Percentiles rank a stretch among this genome's conserved stretches.
These are phyloP conservation scores for Acropora yongei DNA, from an alignment of 64 coral and sea anemone genomes.

Conservation along the genomic window DNA sequence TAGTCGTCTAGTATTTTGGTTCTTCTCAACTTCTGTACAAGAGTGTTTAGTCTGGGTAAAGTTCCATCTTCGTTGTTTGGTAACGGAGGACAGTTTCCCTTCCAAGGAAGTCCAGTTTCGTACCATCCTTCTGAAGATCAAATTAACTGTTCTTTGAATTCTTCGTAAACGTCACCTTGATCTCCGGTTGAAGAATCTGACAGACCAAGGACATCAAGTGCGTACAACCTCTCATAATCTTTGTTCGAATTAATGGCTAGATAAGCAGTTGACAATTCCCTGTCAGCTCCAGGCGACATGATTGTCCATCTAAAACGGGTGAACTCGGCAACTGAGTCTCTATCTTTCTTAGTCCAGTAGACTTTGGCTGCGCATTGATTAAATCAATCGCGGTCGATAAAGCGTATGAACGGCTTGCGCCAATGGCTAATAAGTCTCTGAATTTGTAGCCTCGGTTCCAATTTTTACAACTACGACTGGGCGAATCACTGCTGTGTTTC, in stretches of 20 bases:
- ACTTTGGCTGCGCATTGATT: neutral
- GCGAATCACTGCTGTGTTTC: neutral
- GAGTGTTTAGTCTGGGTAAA: neutral
- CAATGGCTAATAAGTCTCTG: constrained; percentile 39
- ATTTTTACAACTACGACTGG: constrained; percentile 31
- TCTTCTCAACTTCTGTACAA: constrained; percentile 8
- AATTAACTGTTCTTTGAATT: constrained; percentile 46
- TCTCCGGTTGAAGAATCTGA: neutral
- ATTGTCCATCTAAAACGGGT: constrained; percentile 11
- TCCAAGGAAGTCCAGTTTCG: constrained; percentile 47
- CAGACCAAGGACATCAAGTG: constrained; percentile 44
- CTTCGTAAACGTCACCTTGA: constrained; percentile 35
- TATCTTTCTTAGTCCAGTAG: neutral
- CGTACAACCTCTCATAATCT: constrained; percentile 31
- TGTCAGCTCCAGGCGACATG: neutral
- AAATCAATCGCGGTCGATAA: neutral
- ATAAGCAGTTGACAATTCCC: neutral
- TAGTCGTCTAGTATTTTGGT: neutral
- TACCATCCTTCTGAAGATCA: constrained; percentile 35
- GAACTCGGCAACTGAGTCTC: constrained; percentile 45
- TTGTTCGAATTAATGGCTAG: neutral
- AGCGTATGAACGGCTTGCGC: no score
- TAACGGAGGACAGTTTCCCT: neutral
- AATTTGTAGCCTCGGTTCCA: neutral
- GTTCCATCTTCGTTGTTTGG: constrained; percentile 17